Evolutionary conservation across 2,888 invertebrate species (phyloP).

Genomic region (Epiblema foenella): DNA sequence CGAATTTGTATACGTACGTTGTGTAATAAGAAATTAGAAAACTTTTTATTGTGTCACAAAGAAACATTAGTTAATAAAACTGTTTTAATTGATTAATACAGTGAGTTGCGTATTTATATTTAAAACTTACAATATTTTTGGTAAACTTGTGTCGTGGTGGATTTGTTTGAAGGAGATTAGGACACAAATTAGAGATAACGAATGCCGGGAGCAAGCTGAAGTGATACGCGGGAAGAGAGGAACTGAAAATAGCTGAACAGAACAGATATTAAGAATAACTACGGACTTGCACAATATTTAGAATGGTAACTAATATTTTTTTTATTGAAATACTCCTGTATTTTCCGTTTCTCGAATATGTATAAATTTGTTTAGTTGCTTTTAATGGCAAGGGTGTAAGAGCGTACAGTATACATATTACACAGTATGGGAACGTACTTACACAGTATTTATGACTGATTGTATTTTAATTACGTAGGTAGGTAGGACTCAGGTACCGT

Average conservation of each 20-base stretch:
- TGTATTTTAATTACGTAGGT: no score
- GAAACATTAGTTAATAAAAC: not conserved
- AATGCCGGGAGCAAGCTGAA: slow-evolving; percentile 65
- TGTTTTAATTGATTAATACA: not conserved
- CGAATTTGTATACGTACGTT: slow-evolving; percentile 59
- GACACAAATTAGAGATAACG: slow-evolving; percentile 70
- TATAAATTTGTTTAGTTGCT: no score
- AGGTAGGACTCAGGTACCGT: no score
- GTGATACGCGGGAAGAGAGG: slow-evolving; percentile 64
- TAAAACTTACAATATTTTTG: slow-evolving; percentile 6
- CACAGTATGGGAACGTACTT: no score
- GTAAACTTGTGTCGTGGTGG: slow-evolving; percentile 25
- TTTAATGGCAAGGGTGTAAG: no score
- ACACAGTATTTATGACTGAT: no score
- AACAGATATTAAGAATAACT: slow-evolving; percentile 55
- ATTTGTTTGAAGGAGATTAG: slow-evolving; percentile 47
- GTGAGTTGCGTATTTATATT: not conserved
- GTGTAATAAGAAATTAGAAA: slow-evolving; percentile 44
- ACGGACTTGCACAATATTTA: slow-evolving; percentile 47
- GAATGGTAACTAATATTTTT: slow-evolving; percentile 43
- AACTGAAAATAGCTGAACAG: slow-evolving; percentile 62
- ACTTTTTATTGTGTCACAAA: not conserved
- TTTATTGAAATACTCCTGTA: no score
- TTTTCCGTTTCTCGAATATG: no score
- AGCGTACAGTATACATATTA: no score